Conservation (phyloP, 2,113 vertebrate genomes). For the Synodontis membranacea region DNA sequence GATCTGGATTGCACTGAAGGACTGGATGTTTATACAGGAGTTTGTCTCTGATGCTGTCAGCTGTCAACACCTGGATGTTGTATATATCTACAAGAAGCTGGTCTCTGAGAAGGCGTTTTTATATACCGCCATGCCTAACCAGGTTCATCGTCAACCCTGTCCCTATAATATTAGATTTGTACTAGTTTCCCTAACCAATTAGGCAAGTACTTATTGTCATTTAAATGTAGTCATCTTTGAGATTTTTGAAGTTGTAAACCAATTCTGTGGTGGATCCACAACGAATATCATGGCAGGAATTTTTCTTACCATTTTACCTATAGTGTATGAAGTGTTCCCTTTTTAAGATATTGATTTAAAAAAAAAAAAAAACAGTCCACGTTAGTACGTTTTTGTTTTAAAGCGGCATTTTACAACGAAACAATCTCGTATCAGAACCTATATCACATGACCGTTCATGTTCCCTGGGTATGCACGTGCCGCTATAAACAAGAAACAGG, state of each 20-base stretch:
- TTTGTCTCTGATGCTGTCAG: slow-evolving; percentile 79
- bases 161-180: not conserved
- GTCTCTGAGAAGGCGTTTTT: slow-evolving; percentile 77
- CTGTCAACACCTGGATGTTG: slow-evolving; percentile 82
- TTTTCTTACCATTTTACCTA: not conserved
- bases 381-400: too few relatives aligned
- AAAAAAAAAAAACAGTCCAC: too few relatives aligned
- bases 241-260: not conserved
- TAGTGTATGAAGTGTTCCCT: not conserved
- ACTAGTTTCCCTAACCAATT: not conserved
- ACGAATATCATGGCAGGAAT: not conserved
- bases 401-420: too few relatives aligned
- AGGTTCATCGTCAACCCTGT: slow-evolving; percentile 60
- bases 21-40: slow-evolving; percentile 78
- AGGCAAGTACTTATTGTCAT: not conserved
- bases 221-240: not conserved
- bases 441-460: too few relatives aligned
- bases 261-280: not conserved
- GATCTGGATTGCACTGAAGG: slow-evolving; percentile 83
- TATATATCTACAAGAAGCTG: slow-evolving; percentile 80
- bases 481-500: too few relatives aligned
- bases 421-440: too few relatives aligned
- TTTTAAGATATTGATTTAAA: not conserved
- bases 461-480: too few relatives aligned
- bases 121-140: slow-evolving; percentile 85